Evolutionary conservation across 2,888 invertebrate genomes (phyloP), one percentile per base, ranked within the genome.

Genomic region (Pinctada fucata): DNA sequence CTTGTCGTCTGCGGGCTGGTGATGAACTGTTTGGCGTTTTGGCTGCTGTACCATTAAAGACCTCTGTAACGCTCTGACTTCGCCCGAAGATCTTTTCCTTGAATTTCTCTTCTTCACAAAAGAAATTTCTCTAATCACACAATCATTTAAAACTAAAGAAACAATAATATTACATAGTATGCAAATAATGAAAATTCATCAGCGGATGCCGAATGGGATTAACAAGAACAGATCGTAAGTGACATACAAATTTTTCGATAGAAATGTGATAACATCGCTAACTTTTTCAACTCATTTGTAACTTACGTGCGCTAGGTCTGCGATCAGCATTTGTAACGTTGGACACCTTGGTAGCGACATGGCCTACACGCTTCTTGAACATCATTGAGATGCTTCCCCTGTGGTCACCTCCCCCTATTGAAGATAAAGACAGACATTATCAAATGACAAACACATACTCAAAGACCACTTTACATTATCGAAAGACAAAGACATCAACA

Each of bases 311-410:
- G 52, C 79, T 79, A 47, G 79, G 77, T 58, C 81, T 79, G 47
- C 82, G 79, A 48, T 85, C 84, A 3, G 73, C 72, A 3, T 75
- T 80, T 45, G 84, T 75, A 64, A 86, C 75, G 2, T 82, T 81
- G 6, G 86, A 83, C 67, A 87, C 82, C 66, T 82, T 82, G 31
- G 83, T 80, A 50, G 86, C 83, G 13, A 83, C 84, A 49, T 78
- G 83, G 58, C 79, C 76, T 67, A 84, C 72, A 51, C 79, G 69
- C 67, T 79, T 75, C 58, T 72, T 77, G 67, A 83, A 73, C 50
- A 80, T 76, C 67, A 74, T 78, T 52, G 80, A 73, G 3, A 82
- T 74, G 45, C 78, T 80, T 49, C 76, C 80, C 10, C 82, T 58
- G 50, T 78, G 75, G 10, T 68, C 69, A 50, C 70, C 81, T 81